These are phyloP conservation scores for Arctia plantaginis DNA, from an alignment of 2,888 invertebrate genomes.

Conservation along the genomic window DNA sequence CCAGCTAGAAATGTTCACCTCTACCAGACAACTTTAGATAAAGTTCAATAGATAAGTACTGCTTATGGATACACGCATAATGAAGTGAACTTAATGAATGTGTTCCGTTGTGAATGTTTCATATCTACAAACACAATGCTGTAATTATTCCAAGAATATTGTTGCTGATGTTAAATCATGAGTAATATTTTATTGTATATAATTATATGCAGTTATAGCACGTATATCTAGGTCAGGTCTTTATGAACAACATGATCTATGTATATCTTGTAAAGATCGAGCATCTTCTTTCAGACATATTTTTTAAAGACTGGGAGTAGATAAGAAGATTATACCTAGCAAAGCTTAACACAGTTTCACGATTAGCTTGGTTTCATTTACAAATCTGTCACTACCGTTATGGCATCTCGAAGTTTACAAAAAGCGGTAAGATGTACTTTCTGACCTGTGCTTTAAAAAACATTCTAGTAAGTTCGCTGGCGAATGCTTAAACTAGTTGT, in stretches of 20 bases:
- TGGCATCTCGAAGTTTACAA: neutral
- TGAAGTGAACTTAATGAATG: neutral
- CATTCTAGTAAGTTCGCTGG: neutral
- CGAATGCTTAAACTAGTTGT: neutral
- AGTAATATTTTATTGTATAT: neutral
- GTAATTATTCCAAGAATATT: neutral
- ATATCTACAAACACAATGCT: neutral
- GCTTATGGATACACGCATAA: neutral
- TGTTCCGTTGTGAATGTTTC: constrained; percentile 2
- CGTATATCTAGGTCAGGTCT: neutral
- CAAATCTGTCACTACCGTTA: neutral
- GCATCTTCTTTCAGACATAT: neutral
- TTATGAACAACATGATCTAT: neutral
- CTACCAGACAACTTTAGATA: neutral
- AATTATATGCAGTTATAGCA: neutral
- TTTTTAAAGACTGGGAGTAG: neutral
- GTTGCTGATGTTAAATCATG: neutral
- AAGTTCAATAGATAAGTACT: neutral
- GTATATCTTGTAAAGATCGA: neutral
- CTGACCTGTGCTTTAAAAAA: neutral
- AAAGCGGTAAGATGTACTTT: neutral
- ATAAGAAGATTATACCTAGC: neutral
- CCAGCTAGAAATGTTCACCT: neutral
- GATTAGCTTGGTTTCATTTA: neutral
- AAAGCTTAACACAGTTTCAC: neutral